Conservation (phyloP, 2,113 vertebrate species). For the Gymnorhina tibicen region DNA sequence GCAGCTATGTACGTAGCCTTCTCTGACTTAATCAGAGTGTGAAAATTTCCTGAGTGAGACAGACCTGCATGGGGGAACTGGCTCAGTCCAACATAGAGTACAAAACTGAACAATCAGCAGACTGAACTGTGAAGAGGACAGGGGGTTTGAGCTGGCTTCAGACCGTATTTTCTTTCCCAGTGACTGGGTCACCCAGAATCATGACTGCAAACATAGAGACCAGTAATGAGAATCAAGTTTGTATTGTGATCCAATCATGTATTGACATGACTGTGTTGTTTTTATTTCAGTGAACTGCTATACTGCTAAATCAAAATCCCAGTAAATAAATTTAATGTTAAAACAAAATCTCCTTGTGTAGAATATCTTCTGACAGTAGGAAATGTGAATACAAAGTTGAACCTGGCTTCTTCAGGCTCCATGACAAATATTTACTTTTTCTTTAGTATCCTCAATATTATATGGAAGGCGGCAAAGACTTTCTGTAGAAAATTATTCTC, state of each 20-base stretch:
- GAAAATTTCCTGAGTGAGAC: neutral
- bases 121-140: neutral
- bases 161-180: neutral
- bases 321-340: neutral
- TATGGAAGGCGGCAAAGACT: neutral
- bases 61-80: neutral
- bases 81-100: fast-evolving
- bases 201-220: neutral
- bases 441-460: neutral
- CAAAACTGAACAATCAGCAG: neutral
- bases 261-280: neutral
- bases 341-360: neutral
- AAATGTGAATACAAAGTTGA: neutral
- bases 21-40: neutral
- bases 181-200: neutral
- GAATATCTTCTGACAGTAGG: neutral
- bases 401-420: neutral
- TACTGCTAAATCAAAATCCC: neutral
- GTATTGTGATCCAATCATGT: neutral
- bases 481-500: neutral
- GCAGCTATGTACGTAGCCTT: neutral
- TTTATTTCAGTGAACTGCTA: neutral
- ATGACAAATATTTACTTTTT: neutral
- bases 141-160: neutral
- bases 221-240: neutral